Percentiles rank a stretch among this genome's conserved stretches.
phyloP scores from a whole-genome alignment of 1,140 invertebrate species.

The Pseudobourletiella spinata region DNA sequence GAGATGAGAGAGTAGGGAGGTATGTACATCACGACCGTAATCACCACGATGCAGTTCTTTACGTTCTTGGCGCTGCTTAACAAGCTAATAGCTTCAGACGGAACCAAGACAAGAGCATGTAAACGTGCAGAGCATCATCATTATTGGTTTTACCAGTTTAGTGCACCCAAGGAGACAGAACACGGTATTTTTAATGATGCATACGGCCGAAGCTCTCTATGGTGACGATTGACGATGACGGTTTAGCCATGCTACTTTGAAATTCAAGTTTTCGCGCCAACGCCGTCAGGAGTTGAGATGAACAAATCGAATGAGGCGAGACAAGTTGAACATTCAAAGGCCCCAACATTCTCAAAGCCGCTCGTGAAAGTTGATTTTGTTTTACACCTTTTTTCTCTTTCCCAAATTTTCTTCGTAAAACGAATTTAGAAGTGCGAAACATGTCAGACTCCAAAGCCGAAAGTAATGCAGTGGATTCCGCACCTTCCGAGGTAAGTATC shows the following conservation, averaged over 20 bases:
- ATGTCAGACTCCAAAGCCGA: neutral
- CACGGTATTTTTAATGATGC: too few species aligned
- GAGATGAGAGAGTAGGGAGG: too few species aligned
- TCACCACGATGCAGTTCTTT: too few species aligned
- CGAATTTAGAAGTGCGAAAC: neutral
- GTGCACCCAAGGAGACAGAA: too few species aligned
- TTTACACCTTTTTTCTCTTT: neutral
- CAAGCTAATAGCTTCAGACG: too few species aligned
- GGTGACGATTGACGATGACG: too few species aligned
- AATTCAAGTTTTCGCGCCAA: neutral
- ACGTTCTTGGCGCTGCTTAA: too few species aligned
- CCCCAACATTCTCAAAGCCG: neutral
- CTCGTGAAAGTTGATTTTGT: constrained; percentile 5
- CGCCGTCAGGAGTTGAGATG: neutral
- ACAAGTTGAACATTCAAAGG: neutral
- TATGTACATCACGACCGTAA: too few species aligned
- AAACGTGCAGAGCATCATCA: too few species aligned
- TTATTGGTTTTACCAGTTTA: too few species aligned
- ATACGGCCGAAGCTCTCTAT: too few species aligned
- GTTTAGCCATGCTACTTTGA: neutral
- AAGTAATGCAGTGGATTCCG: neutral
- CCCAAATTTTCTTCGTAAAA: neutral
- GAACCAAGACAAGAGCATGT: too few species aligned
- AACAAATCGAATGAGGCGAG: neutral
- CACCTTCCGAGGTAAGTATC: neutral